Conservation (phyloP, 2,797 vertebrate genomes). For the Mareca penelope region DNA sequence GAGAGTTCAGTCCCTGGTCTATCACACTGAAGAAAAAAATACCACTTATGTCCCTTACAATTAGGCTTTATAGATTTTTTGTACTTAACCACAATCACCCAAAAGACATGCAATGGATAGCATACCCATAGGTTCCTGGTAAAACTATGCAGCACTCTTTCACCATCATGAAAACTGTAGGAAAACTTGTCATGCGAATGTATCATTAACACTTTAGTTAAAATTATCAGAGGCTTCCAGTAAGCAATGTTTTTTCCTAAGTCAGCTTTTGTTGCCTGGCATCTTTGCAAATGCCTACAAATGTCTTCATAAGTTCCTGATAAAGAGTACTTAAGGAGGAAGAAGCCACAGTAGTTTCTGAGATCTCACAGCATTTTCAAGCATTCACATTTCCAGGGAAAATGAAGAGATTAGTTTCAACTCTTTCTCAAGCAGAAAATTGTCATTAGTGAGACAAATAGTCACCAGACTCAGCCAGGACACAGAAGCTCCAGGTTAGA, state of each 20-base stretch:
- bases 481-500: not conserved
- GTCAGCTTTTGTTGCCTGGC: not conserved
- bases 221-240: not conserved
- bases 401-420: not conserved
- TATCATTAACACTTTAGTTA: not conserved
- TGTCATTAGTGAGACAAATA: not conserved
- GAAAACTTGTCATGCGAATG: not conserved
- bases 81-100: not conserved
- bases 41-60: not conserved
- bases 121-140: not conserved
- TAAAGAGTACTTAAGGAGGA: not conserved
- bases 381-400: too few species aligned
- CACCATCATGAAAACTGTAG: not conserved
- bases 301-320: not conserved
- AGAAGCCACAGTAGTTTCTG: not conserved
- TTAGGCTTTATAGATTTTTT: not conserved
- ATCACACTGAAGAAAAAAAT: not conserved
- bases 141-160: not conserved
- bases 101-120: not conserved
- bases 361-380: not conserved
- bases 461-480: not conserved
- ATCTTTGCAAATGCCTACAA: not conserved
- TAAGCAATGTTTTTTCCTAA: not conserved
- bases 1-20: not conserved
- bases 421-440: not conserved